Evolutionary conservation across 2,113 vertebrate species (phyloP).

Genomic region (Psilopsiagon aymara): DNA sequence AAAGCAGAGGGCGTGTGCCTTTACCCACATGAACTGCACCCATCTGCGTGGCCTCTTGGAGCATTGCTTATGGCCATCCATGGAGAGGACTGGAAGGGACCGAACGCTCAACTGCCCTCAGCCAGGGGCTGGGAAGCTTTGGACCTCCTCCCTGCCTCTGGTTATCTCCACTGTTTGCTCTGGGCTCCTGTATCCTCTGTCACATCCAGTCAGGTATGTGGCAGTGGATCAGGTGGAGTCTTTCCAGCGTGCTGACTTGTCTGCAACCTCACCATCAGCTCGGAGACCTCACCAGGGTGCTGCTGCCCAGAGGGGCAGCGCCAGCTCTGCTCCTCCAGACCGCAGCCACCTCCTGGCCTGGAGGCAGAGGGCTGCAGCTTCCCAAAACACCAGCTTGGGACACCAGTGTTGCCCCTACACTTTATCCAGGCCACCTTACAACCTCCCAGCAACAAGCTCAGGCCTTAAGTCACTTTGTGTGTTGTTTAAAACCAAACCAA

Average conservation of each 20-base stretch:
- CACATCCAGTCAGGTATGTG: neutral
- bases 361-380: neutral
- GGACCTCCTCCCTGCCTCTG: neutral
- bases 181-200: neutral
- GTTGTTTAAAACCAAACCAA: neutral
- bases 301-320: neutral
- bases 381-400: neutral
- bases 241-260: neutral
- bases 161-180: neutral
- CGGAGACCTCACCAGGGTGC: neutral
- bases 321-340: neutral
- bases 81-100: neutral
- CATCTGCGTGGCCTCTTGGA: rapidly evolving
- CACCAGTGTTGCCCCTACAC: neutral
- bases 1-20: neutral
- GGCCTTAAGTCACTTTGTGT: neutral
- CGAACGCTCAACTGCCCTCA: neutral
- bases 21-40: neutral
- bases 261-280: neutral
- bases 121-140: neutral
- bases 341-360: neutral
- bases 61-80: rapidly evolving
- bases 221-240: neutral
- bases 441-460: neutral
- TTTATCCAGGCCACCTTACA: neutral